Evolutionary conservation across 2,797 vertebrate species (phyloP), one percentile per base, ranked within the genome.

Genomic region (Hypotaenidia philippensis): DNA sequence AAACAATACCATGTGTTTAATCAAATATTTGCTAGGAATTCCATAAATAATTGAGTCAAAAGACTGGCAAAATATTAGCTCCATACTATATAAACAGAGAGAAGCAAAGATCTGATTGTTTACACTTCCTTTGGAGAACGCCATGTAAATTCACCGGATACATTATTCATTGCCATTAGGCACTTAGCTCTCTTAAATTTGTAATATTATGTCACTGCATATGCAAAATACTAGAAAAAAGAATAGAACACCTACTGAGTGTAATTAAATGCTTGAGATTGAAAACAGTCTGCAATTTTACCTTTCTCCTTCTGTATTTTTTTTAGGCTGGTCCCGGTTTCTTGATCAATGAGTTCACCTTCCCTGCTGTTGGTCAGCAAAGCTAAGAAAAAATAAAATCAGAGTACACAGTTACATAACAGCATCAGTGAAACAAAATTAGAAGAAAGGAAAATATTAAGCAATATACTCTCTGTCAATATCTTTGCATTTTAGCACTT

Each of bases 271-370:
- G 64, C 13, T 65, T 52, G 64, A 70, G 27, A 82, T n/a, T 74
- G 66, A 88, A 96, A 94, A 49, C 11, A 79, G 93, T 15, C 75
- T 68, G 63, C 38, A 23, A 68, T 93, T 92, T 97, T 98, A 99
- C 99, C 99, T 99, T 99, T 99, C 95, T 99, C 98, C 93, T 98
- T 99, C 83, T 98, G 98, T 82, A 98, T 98, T 97, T 98, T 99
- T 98, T 99, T 99, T 97, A 98, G 97, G 96, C 97, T 98, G 92
- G 98, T 96, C 95, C 98, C 98, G 75, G 98, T 98, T 89, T 99
- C 98, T 95, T 98, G 97, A 94, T 99, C 98, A 97, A 97, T 96
- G 95, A 98, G 96, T 11, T 99, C 98, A 94, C 98, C 98, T 94
- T 99, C 98, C 93, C 98, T 97, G 86, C 94, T 97, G 93, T 86